Conservation (phyloP, 1,140 invertebrate species). For the Lanistes nyassanus region DNA sequence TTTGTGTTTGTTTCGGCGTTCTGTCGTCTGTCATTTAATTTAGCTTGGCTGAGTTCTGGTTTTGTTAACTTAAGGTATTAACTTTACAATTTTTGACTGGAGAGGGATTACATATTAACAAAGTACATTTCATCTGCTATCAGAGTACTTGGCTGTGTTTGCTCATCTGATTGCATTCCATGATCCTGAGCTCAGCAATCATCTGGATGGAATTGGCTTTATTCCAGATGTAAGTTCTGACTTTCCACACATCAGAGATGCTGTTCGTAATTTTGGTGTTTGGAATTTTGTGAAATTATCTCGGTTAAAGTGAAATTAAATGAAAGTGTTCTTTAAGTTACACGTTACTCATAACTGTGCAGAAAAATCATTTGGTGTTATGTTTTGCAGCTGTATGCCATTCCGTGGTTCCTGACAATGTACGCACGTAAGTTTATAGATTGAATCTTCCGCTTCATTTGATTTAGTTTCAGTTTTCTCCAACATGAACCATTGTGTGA, state of each 20-base stretch:
- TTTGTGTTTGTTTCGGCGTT: too few species aligned
- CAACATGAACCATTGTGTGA: too few species aligned
- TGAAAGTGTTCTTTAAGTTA: too few species aligned
- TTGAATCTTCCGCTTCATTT: not conserved
- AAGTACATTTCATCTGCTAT: constrained; percentile 30
- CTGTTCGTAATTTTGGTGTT: too few species aligned
- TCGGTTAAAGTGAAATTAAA: too few species aligned
- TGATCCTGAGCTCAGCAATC: constrained; percentile 91
- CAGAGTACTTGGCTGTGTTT: constrained; percentile 96
- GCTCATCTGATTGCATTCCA: constrained; percentile 95
- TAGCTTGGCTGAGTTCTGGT: too few species aligned
- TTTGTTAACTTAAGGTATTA: too few species aligned
- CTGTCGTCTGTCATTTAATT: too few species aligned
- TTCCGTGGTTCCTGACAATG: constrained; percentile 99
- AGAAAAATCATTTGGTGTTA: too few species aligned
- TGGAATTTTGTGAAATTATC: too few species aligned
- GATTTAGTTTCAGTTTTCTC: not conserved
- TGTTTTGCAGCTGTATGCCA: constrained; percentile 85
- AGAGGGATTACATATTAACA: constrained; percentile 16
- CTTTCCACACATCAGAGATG: not conserved
- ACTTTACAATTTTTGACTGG: too few species aligned
- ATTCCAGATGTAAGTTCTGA: constrained; percentile 81
- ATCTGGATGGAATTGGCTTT: constrained; percentile 92
- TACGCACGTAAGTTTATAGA: constrained; percentile 88
- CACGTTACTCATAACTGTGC: too few species aligned